Conservation (phyloP, 2,113 vertebrate species). For the Motacilla alba region DNA sequence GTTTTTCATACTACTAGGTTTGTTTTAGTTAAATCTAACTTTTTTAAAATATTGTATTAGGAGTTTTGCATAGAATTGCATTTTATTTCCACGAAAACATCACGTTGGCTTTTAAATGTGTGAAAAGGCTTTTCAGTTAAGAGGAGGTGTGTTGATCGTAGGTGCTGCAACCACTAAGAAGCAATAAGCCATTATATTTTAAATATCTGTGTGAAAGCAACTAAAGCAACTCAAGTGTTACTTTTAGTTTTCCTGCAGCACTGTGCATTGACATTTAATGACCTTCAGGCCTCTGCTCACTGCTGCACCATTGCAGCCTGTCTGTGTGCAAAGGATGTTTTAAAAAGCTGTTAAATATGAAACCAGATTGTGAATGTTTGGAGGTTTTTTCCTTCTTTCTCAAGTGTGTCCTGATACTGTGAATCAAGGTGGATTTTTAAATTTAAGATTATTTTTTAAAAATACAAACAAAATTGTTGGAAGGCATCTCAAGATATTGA, state of each 20-base stretch:
- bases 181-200: constrained; percentile 34
- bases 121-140: constrained; percentile 40
- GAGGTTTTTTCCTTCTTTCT: neutral
- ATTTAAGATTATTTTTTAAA: neutral
- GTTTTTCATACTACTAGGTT: neutral
- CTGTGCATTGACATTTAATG: neutral
- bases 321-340: neutral
- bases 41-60: neutral
- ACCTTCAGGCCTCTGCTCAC: neutral
- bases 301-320: neutral
- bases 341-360: neutral
- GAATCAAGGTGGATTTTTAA: neutral
- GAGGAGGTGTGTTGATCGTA: constrained; percentile 24
- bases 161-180: constrained; percentile 11
- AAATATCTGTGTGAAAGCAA: constrained; percentile 23
- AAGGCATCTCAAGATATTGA: neutral
- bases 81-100: neutral
- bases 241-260: neutral
- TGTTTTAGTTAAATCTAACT: neutral
- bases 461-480: neutral
- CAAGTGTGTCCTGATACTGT: neutral
- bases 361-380: neutral
- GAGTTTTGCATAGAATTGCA: constrained; percentile 6
- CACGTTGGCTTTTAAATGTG: neutral
- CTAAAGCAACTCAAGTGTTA: constrained; percentile 16